Percentiles rank a stretch among this genome's conserved stretches.
These are phyloP conservation scores for Nerophis ophidion DNA, from an alignment of 2,113 vertebrate genomes.

Conservation along the genomic window DNA sequence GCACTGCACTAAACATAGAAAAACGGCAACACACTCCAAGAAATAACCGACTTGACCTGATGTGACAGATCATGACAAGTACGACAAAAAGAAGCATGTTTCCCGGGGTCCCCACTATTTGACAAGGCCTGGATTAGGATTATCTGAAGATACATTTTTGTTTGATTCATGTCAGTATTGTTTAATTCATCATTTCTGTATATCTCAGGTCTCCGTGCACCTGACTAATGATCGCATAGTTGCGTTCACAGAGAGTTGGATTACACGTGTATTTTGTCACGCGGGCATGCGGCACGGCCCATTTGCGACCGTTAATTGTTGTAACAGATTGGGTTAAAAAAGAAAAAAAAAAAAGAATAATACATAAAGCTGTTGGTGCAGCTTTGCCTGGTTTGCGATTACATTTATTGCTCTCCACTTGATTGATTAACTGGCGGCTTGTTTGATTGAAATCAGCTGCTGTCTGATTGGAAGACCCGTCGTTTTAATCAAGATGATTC, in stretches of 20 bases:
- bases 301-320: neutral
- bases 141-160: too few species aligned
- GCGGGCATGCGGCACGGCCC: neutral
- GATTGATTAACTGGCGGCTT: constrained; percentile 45
- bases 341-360: neutral
- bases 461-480: constrained; percentile 49
- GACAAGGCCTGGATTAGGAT: too few species aligned
- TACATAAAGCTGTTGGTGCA: neutral
- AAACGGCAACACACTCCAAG: too few species aligned
- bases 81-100: too few species aligned
- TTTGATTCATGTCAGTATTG: neutral
- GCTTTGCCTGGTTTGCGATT: constrained; percentile 38
- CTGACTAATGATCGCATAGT: neutral
- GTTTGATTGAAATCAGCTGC: constrained; percentile 55
- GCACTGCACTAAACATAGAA: too few species aligned
- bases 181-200: neutral
- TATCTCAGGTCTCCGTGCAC: neutral
- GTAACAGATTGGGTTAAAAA: neutral
- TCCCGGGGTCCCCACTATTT: too few species aligned
- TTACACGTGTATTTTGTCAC: neutral
- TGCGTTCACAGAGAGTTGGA: neutral
- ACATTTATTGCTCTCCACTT: constrained; percentile 22
- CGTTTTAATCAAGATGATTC: constrained; percentile 50
- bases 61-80: too few species aligned
- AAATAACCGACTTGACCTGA: too few species aligned